These are phyloP conservation scores for Ceratosolen fusciceps DNA, from an alignment of 1,140 invertebrate species.

Conservation along the genomic window DNA sequence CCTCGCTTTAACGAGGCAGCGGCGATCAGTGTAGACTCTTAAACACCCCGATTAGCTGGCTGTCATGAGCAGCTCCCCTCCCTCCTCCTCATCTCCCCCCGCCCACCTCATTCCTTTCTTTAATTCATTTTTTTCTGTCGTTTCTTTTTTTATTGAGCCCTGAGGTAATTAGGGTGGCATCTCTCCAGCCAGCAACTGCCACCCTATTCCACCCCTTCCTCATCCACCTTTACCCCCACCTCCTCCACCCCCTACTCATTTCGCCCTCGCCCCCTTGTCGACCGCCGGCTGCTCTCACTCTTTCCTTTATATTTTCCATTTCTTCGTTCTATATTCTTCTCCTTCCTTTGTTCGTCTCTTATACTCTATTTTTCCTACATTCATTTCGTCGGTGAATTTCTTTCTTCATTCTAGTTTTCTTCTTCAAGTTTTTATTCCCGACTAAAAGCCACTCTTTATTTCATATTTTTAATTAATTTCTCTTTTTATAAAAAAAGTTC, in stretches of 20 bases:
- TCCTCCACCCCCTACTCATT: background rate
- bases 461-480: background rate
- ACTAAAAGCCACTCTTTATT: background rate
- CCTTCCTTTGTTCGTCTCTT: constrained; percentile 32
- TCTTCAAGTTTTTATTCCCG: background rate
- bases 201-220: background rate
- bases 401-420: constrained; percentile 2
- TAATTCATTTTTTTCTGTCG: constrained; percentile 66
- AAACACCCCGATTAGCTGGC: constrained; percentile 72
- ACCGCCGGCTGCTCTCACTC: background rate
- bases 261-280: background rate
- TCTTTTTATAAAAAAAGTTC: background rate
- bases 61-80: constrained; percentile 71
- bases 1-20: constrained; percentile 69
- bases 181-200: constrained; percentile 63
- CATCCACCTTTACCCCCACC: constrained; percentile 3
- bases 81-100: constrained; percentile 65
- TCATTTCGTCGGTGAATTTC: background rate
- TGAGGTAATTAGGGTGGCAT: constrained; percentile 71
- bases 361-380: background rate
- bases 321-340: constrained; percentile 6
- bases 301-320: constrained; percentile 23
- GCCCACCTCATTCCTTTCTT: constrained; percentile 71
- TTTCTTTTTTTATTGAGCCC: constrained; percentile 63
- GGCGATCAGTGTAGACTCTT: constrained; percentile 72